Conservation (phyloP, 2,797 vertebrate species). For the Avahi laniger region DNA sequence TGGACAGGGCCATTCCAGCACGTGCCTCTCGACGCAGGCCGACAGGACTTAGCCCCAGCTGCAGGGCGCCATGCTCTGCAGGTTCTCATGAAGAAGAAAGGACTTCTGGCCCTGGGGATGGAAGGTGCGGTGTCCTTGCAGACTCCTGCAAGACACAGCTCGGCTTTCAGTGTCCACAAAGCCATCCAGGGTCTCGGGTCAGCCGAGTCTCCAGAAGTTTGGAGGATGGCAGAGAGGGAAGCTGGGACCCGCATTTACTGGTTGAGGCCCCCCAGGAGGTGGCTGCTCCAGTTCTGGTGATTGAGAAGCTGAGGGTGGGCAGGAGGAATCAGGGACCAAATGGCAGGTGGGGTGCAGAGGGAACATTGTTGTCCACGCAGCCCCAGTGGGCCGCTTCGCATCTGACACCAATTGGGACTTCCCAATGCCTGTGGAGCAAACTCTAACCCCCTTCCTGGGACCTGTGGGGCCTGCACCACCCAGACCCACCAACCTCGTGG, state of each 20-base stretch:
- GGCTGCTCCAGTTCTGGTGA: background rate
- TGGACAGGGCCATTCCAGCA: background rate
- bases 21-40: background rate
- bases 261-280: background rate
- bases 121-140: background rate
- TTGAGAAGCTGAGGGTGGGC: background rate
- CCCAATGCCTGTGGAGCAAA: background rate
- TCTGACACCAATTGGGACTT: background rate
- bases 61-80: background rate
- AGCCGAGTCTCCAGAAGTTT: background rate
- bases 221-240: background rate
- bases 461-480: background rate
- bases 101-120: background rate
- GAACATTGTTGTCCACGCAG: background rate
- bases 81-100: accelerated
- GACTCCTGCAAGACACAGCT: background rate
- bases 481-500: background rate
- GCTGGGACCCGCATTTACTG: background rate
- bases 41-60: background rate
- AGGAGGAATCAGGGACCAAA: background rate
- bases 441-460: background rate
- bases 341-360: background rate
- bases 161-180: background rate
- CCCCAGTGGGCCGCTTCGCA: background rate
- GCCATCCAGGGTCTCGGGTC: background rate